These are phyloP conservation scores for Leptarthrus brevirostris DNA, from an alignment of 2,888 invertebrate genomes.

Conservation along the genomic window DNA sequence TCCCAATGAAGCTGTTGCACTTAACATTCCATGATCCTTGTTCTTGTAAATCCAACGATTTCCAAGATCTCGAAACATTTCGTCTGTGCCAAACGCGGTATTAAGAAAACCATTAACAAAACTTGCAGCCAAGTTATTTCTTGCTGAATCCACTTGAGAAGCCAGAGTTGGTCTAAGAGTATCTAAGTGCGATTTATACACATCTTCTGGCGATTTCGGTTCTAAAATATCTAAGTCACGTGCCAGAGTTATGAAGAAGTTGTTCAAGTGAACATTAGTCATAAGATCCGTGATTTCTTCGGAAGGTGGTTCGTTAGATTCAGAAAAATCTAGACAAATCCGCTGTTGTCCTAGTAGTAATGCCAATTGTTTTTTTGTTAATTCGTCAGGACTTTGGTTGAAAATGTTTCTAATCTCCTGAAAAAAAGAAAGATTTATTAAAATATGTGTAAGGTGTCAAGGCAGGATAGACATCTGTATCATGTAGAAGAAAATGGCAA, in stretches of 20 bases:
- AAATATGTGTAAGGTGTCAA: background rate
- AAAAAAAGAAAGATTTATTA: slow-evolving; percentile 33
- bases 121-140: slow-evolving; percentile 91
- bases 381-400: slow-evolving; percentile 53
- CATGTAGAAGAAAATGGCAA: no score
- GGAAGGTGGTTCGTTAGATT: slow-evolving; percentile 72
- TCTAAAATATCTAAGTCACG: slow-evolving; percentile 97
- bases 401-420: slow-evolving; percentile 44
- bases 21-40: slow-evolving; percentile 93
- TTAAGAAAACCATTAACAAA: slow-evolving; percentile 97
- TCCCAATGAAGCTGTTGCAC: slow-evolving; percentile 94
- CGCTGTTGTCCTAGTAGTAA: slow-evolving; percentile 93
- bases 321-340: slow-evolving; percentile 78
- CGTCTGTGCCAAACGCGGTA: slow-evolving; percentile 92
- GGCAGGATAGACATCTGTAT: no score
- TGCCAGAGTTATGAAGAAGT: slow-evolving; percentile 86
- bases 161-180: slow-evolving; percentile 74
- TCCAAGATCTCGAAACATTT: slow-evolving; percentile 82
- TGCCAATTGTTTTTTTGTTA: slow-evolving; percentile 87
- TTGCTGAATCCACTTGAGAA: slow-evolving; percentile 85
- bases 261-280: slow-evolving; percentile 87
- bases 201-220: slow-evolving; percentile 95
- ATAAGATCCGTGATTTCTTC: slow-evolving; percentile 84
- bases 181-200: slow-evolving; percentile 95
- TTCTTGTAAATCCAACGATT: slow-evolving; percentile 89